Evolutionary conservation across 2,888 invertebrate genomes (phyloP).

Genomic region (Phaonia tiefii): DNA sequence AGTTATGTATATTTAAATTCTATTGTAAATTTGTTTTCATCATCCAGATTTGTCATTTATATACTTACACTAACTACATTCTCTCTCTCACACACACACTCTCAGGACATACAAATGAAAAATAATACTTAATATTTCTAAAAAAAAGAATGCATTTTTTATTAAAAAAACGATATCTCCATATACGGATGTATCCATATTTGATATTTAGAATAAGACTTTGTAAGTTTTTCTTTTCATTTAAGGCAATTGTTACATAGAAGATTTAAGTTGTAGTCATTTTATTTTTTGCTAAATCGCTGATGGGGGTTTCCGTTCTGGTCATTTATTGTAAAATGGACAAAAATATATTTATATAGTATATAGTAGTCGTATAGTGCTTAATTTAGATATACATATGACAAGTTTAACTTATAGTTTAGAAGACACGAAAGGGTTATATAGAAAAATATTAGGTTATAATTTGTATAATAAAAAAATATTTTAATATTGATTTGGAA

Average conservation of each 20-base stretch:
- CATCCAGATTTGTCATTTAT: constrained; percentile 47
- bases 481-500: not conserved
- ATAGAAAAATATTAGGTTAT: constrained; percentile 26
- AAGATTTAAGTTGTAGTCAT: not conserved
- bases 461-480: not conserved
- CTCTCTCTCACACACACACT: constrained; percentile 44
- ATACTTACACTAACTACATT: constrained; percentile 12
- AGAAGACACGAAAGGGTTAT: constrained; percentile 45
- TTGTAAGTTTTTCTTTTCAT: constrained; percentile 40
- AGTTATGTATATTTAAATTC: constrained; percentile 28
- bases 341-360: constrained; percentile 26
- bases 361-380: constrained; percentile 12
- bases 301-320: constrained; percentile 6
- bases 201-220: constrained; percentile 65
- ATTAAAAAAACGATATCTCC: not conserved
- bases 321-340: constrained; percentile 28
- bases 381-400: constrained; percentile 38
- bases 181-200: not conserved
- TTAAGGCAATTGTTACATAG: constrained; percentile 53
- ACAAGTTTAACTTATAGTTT: constrained; percentile 57
- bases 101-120: constrained; percentile 59
- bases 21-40: constrained; percentile 39
- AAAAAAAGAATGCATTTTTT: constrained; percentile 36
- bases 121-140: constrained; percentile 63
- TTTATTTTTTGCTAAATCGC: not conserved